Base-by-base conservation (phyloP, 2,113 vertebrate genomes). In the Eidolon helvum region DNA sequence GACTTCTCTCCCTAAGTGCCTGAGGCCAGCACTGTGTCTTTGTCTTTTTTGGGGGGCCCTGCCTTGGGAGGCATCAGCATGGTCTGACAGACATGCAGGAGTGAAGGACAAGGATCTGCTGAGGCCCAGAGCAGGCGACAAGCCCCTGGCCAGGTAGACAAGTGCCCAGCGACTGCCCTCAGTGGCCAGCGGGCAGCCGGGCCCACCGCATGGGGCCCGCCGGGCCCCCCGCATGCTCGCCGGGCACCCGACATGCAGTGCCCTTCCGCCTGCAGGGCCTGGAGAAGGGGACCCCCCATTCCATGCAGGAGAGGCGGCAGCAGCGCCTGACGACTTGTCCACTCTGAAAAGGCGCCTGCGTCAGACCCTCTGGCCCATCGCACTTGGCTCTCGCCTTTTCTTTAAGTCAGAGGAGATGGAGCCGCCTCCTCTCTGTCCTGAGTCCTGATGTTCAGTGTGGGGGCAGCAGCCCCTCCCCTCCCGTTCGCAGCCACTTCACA, bases 401-500 rank as follows among this genome's bases (percentile, higher is more conserved):
- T 89, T 68, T 33, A 72, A 48, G 66, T 93, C 28, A 63, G 79
- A 33, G 19, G 79, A 45, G 57, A 63, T 68, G n/a, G 22, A 79
- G 96, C 96, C 97, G 61, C 96, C 98, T 97, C 98, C 95, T 97
- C 98, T 98, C 98, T 82, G 86, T 50, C 16, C 11, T 28, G 35
- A 8, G 10, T 68, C 24, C 50, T 53, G 35, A 9, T 7, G 96
- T 43, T 43, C 7, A 43, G n/a, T n/a, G n/a, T n/a, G n/a, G n/a
- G n/a, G n/a, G 40, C 40, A 43, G 40, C 91, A 48, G 50, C 4
- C 97, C 97, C 97, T 96, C 95, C 97, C 92, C 94, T 83, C 93
- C 97, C 98, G 98, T 98, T 98, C 97, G 97, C 98, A 96, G 43
- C 71, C 53, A 12, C 89, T 95, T 84, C 97, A 96, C 97, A 97